Evolutionary conservation across 2,888 invertebrate species (phyloP).

Genomic region (Melinaea marsaeus): DNA sequence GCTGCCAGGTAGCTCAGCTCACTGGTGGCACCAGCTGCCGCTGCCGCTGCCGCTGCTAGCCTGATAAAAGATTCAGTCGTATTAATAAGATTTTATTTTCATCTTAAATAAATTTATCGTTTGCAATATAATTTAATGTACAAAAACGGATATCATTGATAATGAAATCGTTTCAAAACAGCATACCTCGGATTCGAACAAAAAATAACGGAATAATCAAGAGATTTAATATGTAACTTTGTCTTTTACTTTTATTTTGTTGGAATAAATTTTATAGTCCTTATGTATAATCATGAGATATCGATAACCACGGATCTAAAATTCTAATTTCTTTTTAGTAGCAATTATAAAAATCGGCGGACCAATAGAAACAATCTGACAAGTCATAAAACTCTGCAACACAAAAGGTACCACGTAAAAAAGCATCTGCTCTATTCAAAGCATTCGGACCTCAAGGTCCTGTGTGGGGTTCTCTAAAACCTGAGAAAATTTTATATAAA

Average conservation of each 20-base stretch:
- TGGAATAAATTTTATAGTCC: conserved; percentile 5
- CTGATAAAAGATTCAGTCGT: conserved; percentile 40
- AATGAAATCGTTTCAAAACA: not conserved
- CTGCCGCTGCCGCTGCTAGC: conserved; percentile 70
- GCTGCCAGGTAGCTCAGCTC: conserved; percentile 75
- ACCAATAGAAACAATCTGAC: conserved; percentile 28
- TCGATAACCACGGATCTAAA: conserved; percentile 20
- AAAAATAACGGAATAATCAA: not conserved
- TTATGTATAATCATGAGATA: conserved; percentile 28
- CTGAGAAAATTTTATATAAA: conserved; percentile 17
- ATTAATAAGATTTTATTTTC: conserved; percentile 5
- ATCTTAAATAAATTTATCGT: not conserved
- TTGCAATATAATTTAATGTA: no score
- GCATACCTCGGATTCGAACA: not conserved
- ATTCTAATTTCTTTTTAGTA: conserved; percentile 21
- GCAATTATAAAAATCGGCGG: conserved; percentile 21
- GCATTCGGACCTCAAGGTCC: conserved; percentile 56
- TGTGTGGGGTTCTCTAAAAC: conserved; percentile 62
- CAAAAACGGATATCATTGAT: not conserved
- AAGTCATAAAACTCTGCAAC: conserved; percentile 28
- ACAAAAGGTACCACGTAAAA: conserved; percentile 31
- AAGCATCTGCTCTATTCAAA: conserved; percentile 44
- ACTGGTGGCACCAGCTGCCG: conserved; percentile 69
- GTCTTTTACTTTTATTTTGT: not conserved
- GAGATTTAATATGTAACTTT: not conserved